These are phyloP conservation scores for Fregata magnificens DNA, from an alignment of 2,113 vertebrate species.

Conservation along the genomic window DNA sequence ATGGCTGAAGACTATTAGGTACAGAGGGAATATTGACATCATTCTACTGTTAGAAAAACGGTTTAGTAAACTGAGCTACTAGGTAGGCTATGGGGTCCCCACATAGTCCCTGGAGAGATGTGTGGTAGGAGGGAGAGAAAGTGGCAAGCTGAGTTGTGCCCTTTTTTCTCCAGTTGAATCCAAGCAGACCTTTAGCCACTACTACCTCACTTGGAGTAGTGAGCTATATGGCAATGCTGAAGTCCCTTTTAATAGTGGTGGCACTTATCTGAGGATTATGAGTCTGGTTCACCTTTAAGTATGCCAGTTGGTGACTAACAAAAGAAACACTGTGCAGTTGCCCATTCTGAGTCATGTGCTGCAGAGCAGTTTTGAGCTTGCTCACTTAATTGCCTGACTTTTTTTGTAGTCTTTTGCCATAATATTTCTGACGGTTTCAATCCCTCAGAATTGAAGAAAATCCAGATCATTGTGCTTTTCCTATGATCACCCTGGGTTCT, in stretches of 20 bases:
- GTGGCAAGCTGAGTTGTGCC: not conserved
- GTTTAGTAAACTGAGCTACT: not conserved
- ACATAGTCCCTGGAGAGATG: not conserved
- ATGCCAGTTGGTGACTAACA: not conserved
- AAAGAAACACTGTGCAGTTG: not conserved
- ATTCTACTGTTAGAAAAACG: not conserved
- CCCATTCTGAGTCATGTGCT: not conserved
- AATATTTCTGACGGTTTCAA: not conserved
- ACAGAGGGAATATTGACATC: not conserved
- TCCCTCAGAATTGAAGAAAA: not conserved
- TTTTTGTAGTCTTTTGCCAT: not conserved
- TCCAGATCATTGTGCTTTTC: not conserved
- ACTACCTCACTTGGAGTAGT: not conserved
- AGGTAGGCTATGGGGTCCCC: fast-evolving
- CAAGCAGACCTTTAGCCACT: not conserved
- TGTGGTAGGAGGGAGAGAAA: not conserved
- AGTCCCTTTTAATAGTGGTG: not conserved
- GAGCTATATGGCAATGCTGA: not conserved
- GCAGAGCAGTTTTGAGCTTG: not conserved
- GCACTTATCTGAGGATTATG: not conserved
- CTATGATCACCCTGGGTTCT: not conserved
- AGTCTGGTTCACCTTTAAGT: not conserved
- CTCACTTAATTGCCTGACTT: not conserved
- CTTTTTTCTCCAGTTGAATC: not conserved
- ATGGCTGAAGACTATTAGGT: not conserved